Evolutionary conservation across 2,888 invertebrate genomes (phyloP).

Genomic region (Lucinisca nassula): DNA sequence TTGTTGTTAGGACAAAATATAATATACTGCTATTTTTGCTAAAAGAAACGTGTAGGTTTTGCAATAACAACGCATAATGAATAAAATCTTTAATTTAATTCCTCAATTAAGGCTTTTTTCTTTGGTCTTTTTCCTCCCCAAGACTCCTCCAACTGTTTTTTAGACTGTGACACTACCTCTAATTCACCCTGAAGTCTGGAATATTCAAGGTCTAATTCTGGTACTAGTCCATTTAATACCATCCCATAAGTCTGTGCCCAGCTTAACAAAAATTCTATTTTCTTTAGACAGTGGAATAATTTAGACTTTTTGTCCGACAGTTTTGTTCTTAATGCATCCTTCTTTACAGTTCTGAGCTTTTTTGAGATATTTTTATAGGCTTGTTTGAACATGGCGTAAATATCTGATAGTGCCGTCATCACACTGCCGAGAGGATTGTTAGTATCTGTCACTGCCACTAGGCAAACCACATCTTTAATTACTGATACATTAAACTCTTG

Average conservation of each 20-base stretch:
- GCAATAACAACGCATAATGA: too few species aligned
- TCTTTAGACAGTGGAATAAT: slow-evolving; percentile 77
- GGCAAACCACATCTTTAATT: slow-evolving; percentile 71
- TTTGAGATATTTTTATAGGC: slow-evolving; percentile 64
- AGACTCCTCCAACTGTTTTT: slow-evolving; percentile 58
- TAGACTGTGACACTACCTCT: slow-evolving; percentile 60
- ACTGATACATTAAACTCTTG: slow-evolving; percentile 71
- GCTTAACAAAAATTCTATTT: slow-evolving; percentile 79
- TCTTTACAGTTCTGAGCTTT: slow-evolving; percentile 21
- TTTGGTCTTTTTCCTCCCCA: slow-evolving; percentile 72
- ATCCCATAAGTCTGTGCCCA: slow-evolving; percentile 82
- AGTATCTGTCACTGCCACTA: slow-evolving; percentile 67
- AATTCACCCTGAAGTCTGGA: slow-evolving; percentile 61
- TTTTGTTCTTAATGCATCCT: not conserved
- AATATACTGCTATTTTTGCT: too few species aligned
- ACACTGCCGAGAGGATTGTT: slow-evolving; percentile 64
- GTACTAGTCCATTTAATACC: slow-evolving; percentile 68
- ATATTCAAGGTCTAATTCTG: slow-evolving; percentile 77
- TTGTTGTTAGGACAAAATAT: too few species aligned
- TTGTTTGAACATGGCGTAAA: slow-evolving; percentile 60
- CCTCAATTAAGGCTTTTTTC: slow-evolving; percentile 65
- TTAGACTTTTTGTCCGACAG: slow-evolving; percentile 54
- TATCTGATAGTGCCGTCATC: slow-evolving; percentile 76
- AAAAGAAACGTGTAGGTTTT: too few species aligned
- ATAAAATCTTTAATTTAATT: slow-evolving; percentile 47